Conservation (phyloP, 2,113 vertebrate species). For the Megalops atlanticus region DNA sequence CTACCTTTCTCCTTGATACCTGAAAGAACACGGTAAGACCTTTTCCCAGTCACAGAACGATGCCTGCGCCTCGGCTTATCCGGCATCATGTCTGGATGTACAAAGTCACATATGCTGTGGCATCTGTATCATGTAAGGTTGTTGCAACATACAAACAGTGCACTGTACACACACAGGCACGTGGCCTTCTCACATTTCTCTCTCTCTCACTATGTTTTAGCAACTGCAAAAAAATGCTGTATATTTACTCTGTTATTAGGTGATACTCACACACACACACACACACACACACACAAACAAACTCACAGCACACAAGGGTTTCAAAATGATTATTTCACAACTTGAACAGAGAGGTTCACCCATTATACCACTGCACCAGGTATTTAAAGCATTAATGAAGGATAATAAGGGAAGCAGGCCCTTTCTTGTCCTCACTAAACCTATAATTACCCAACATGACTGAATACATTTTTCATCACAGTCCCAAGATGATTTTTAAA, state of each 20-base stretch:
- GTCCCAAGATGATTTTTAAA: not conserved
- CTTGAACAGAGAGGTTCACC: too few species aligned
- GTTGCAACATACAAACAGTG: not conserved
- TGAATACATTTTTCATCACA: not conserved
- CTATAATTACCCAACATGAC: not conserved
- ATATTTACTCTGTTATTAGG: too few species aligned
- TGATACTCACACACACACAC: too few species aligned
- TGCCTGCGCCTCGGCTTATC: constrained; percentile 2
- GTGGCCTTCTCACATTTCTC: too few species aligned
- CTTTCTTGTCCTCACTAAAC: not conserved
- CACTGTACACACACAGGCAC: not conserved
- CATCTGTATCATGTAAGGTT: not conserved
- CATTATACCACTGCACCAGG: too few species aligned
- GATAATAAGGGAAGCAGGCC: not conserved
- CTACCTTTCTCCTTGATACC: constrained; percentile 15
- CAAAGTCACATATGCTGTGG: constrained; percentile 19
- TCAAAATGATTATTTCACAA: too few species aligned
- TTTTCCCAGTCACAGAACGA: constrained; percentile 8
- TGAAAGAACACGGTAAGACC: constrained; percentile 19
- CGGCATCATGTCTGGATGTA: constrained; percentile 23
- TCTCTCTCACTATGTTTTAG: too few species aligned
- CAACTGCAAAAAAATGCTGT: too few species aligned
- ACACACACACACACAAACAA: too few species aligned
- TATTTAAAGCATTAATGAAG: too few species aligned
- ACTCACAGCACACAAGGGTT: too few species aligned